A percentile compares a stretch with the other conserved stretches of the same genome.
Conservation (phyloP, 2,113 vertebrate species). For the Tragelaphus scriptus region DNA sequence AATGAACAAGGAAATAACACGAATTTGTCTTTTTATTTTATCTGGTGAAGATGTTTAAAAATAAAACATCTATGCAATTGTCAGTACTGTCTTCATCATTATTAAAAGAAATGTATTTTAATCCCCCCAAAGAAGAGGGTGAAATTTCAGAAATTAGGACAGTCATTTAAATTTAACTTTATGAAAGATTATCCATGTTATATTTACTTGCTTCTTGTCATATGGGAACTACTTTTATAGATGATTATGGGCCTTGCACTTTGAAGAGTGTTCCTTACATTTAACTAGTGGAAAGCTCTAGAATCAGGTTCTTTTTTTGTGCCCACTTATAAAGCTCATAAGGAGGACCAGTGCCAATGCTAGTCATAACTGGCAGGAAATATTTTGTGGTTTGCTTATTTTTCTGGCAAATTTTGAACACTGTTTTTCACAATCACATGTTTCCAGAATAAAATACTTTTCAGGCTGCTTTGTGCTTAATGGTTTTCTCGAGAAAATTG, state of each 20-base stretch:
- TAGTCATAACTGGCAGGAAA: not conserved
- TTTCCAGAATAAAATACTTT: conserved; percentile 19
- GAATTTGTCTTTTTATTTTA: conserved; percentile 1
- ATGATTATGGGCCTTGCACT: not conserved
- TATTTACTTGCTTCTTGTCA: not conserved
- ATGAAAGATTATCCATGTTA: not conserved
- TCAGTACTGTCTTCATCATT: not conserved
- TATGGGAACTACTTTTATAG: not conserved
- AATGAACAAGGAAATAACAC: not conserved
- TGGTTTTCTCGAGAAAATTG: not conserved
- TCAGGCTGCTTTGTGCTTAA: not conserved
- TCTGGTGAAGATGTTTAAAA: conserved; percentile 1
- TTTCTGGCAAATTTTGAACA: not conserved
- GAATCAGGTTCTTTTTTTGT: not conserved
- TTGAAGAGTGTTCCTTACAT: not conserved
- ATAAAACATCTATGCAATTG: not conserved
- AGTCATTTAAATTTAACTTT: not conserved
- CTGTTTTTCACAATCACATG: not conserved
- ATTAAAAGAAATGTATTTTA: conserved; percentile 31
- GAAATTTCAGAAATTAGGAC: not conserved
- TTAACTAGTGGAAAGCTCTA: not conserved
- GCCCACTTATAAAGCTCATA: not conserved
- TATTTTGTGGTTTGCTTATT: not conserved
- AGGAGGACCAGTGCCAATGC: not conserved
- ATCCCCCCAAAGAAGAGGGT: not conserved